A percentile compares a stretch with the other conserved stretches of the same genome.
These are phyloP conservation scores for Bradypodion pumilum DNA, from an alignment of 2,797 vertebrate genomes.

Conservation along the genomic window DNA sequence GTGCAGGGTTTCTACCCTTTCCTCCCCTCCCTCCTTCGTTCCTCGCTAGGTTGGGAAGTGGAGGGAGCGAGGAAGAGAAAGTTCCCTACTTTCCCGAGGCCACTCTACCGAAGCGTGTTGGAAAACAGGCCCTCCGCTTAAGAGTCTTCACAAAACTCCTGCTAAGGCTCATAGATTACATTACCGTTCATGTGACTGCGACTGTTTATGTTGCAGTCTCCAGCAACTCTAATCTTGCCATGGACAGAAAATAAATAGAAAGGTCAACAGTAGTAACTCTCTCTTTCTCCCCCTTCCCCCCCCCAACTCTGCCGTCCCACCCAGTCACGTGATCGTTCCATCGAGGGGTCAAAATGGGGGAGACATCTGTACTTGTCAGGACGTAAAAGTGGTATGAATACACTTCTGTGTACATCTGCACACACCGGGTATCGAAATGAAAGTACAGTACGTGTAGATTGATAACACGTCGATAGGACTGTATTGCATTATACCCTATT, in stretches of 20 bases:
- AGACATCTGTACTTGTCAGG: conserved; percentile 19
- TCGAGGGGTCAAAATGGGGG: conserved; percentile 1
- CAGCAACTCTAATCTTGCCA: conserved; percentile 9
- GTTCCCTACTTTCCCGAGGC: not conserved
- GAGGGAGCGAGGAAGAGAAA: not conserved
- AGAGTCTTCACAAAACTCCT: not conserved
- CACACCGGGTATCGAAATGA: not conserved
- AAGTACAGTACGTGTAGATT: too few species aligned
- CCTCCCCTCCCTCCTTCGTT: too few species aligned
- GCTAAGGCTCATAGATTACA: not conserved
- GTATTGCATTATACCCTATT: too few species aligned
- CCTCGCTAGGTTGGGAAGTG: too few species aligned
- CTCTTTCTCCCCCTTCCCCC: too few species aligned
- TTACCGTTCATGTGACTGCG: not conserved
- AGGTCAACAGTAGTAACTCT: conserved; percentile 37
- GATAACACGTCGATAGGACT: not conserved
- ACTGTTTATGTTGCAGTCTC: conserved; percentile 17
- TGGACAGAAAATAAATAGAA: conserved; percentile 2
- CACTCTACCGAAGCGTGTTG: not conserved
- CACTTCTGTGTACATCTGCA: not conserved
- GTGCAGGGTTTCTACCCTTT: too few species aligned
- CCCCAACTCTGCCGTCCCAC: not conserved
- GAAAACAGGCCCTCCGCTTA: not conserved
- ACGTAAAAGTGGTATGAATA: not conserved
- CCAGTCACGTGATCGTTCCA: conserved; percentile 13